Base-by-base conservation (phyloP, 1,140 invertebrate genomes). In the Drosophila ficusphila region DNA sequence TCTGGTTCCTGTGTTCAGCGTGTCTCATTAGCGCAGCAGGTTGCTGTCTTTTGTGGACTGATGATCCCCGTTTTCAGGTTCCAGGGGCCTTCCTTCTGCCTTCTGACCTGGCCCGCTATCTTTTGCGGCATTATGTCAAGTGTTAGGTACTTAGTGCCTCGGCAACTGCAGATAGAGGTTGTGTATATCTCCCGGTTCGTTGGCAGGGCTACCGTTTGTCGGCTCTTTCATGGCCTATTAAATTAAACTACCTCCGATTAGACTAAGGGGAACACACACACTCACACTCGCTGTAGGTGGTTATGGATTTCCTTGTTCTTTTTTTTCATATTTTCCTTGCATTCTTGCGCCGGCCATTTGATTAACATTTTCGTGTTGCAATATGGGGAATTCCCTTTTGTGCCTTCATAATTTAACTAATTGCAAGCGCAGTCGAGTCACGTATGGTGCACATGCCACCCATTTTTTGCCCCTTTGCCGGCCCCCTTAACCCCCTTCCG, bases 91-190 rank as follows among this genome's bases (percentile, higher is more conserved):
- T 3, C 2, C 21, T 48, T 52, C 16, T 64, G 81, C 2, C 21
- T 48, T 52, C 16, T 64, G 81, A 85, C 81, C 81, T 69, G 81
- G 44, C 58, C 73, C 81, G 79, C 79, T 85, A 85, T 85, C 81
- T 76, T n/a, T 29, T 34, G 72, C 68, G 68, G 62, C 76, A 85
- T 85, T 85, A 86, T 85, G 81, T 86, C 81, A 86, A 88, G 82
- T 88, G 82, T 88, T 88, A 88, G 82, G 82, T 88, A 88, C 82
- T 88, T 88, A 88, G 82, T 64, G 77, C 82, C 77, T 77, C 41
- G 48, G 23, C 46, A 54, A 67, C 61, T 38, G 27, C 14, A 61
- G 57, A 51, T 73, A 67, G 27, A 68, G 42, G 27, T 39, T 54
- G 39, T 76, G n/a, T n/a, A n/a, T n/a, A 58, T 61, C 51, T 72